Conservation (phyloP, 2,888 invertebrate species). For the Diaperis boleti region DNA sequence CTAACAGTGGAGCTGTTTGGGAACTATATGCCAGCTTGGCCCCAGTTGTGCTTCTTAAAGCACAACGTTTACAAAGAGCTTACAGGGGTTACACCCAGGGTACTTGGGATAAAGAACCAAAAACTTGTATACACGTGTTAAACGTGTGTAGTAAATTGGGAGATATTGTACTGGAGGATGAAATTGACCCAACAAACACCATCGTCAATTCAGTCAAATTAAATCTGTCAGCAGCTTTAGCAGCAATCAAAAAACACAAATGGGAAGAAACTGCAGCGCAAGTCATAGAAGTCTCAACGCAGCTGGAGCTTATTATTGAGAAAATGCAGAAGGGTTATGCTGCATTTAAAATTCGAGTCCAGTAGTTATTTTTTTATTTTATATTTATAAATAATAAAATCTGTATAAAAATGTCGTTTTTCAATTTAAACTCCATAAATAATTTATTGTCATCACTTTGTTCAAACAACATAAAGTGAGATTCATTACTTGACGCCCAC, state of each 20-base stretch:
- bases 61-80: constrained; percentile 82
- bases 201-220: constrained; percentile 59
- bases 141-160: constrained; percentile 72
- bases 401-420: not conserved
- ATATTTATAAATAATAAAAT: not conserved
- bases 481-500: no score
- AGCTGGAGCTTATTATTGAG: constrained; percentile 50
- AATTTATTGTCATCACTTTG: no score
- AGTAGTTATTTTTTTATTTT: constrained; percentile 10
- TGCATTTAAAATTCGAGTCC: constrained; percentile 23
- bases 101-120: constrained; percentile 72
- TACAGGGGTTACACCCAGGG: constrained; percentile 78
- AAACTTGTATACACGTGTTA: constrained; percentile 73
- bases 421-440: no score
- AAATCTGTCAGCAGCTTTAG: constrained; percentile 61
- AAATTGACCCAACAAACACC: constrained; percentile 57
- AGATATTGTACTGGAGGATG: constrained; percentile 70
- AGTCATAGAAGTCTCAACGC: constrained; percentile 56
- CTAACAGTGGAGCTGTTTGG: constrained; percentile 83
- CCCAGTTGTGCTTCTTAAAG: constrained; percentile 70
- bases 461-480: no score
- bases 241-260: constrained; percentile 64
- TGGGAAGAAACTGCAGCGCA: constrained; percentile 60
- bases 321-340: constrained; percentile 46
- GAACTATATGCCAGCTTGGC: constrained; percentile 82